These are phyloP conservation scores for Anguilla japonica DNA, from an alignment of 2,113 vertebrate species.

Conservation along the genomic window DNA sequence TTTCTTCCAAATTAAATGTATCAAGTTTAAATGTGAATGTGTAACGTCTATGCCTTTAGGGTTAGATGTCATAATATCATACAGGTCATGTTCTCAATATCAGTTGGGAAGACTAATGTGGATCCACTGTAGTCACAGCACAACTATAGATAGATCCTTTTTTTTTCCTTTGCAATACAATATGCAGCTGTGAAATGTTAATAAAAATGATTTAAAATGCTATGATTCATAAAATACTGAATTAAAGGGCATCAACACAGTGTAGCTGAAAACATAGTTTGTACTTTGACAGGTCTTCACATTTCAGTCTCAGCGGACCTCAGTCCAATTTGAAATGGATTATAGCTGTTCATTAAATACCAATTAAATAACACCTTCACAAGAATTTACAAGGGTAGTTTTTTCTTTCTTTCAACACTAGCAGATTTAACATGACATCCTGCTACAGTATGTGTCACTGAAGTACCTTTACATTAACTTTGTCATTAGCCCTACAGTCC, in stretches of 20 bases:
- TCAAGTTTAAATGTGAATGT: too few species aligned
- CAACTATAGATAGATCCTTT: not conserved
- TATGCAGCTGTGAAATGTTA: not conserved
- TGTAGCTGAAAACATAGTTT: not conserved
- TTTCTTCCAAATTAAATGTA: too few species aligned
- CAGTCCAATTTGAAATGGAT: not conserved
- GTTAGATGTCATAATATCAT: too few species aligned
- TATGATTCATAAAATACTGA: not conserved
- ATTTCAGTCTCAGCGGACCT: not conserved
- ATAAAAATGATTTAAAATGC: not conserved
- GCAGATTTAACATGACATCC: not conserved
- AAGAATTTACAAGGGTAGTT: slow-evolving; percentile 26
- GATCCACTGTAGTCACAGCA: not conserved
- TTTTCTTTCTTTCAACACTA: slow-evolving; percentile 21
- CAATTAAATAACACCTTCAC: slow-evolving; percentile 3
- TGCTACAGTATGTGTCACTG: slow-evolving; percentile 23
- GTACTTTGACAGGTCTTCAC: not conserved
- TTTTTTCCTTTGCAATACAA: too few species aligned
- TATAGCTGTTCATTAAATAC: not conserved
- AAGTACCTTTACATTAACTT: slow-evolving; percentile 30
- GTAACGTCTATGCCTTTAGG: too few species aligned
- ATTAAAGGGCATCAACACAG: not conserved
- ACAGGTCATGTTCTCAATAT: too few species aligned
- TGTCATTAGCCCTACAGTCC: slow-evolving; percentile 55
- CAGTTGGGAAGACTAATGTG: not conserved